These are phyloP conservation scores for Rachycentron canadum DNA, from an alignment of 2,797 vertebrate genomes.

Conservation along the genomic window DNA sequence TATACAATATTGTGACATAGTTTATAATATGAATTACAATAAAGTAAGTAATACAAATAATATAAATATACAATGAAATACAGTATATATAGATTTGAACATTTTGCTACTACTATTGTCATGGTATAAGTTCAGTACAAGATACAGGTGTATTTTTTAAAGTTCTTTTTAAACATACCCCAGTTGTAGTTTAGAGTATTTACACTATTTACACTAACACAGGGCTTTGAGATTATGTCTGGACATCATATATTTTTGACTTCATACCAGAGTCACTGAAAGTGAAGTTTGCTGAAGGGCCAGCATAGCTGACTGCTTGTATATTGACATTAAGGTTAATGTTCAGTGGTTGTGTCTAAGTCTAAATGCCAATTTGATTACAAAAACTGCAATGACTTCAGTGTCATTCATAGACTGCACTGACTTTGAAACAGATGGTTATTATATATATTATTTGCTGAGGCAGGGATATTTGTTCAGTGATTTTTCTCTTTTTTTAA, in stretches of 20 bases:
- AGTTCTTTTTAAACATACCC: neutral
- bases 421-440: neutral
- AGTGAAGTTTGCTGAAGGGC: neutral
- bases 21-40: too few species aligned
- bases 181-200: neutral
- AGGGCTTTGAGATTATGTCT: neutral
- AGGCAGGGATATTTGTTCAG: neutral
- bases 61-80: too few species aligned
- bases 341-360: slow-evolving; percentile 9
- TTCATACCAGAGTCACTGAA: neutral
- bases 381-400: neutral
- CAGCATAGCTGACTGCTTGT: neutral
- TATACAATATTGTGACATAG: too few species aligned
- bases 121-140: neutral
- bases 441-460: neutral
- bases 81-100: too few species aligned
- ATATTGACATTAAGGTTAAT: slow-evolving; percentile 58
- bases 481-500: neutral
- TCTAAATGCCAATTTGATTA: slow-evolving; percentile 14
- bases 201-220: neutral
- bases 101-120: too few species aligned
- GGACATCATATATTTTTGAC: neutral
- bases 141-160: neutral
- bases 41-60: too few species aligned
- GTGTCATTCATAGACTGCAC: neutral